Percentiles rank a stretch among this genome's conserved stretches.
Conservation (phyloP, 2,113 vertebrate species). For the Plotosus lineatus region DNA sequence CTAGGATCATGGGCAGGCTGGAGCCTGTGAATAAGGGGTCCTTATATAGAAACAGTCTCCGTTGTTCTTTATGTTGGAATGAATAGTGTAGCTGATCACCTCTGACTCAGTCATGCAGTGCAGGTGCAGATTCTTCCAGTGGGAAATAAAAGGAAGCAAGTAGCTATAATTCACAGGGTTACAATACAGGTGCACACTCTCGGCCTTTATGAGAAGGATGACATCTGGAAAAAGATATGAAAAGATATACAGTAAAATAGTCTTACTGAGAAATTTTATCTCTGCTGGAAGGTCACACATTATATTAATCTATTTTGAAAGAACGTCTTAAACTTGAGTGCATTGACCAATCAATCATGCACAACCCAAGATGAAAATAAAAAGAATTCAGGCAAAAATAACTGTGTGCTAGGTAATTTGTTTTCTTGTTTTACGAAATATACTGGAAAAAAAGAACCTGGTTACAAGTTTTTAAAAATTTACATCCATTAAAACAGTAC, state of each 20-base stretch:
- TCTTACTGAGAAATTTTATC: neutral
- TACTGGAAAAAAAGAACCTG: neutral
- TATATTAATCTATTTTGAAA: too few relatives aligned
- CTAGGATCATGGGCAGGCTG: too few relatives aligned
- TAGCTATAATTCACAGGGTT: slow-evolving; percentile 92
- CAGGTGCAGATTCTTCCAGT: slow-evolving; percentile 94
- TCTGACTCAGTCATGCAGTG: slow-evolving; percentile 93
- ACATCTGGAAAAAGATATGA: slow-evolving; percentile 77
- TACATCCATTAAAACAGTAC: neutral
- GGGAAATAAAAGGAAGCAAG: slow-evolving; percentile 86
- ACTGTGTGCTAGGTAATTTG: neutral
- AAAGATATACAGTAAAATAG: slow-evolving; percentile 7
- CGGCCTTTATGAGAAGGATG: slow-evolving; percentile 88
- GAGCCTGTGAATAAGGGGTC: neutral
- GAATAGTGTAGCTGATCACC: slow-evolving; percentile 68
- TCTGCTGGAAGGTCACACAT: neutral
- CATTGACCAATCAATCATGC: neutral
- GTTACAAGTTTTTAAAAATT: neutral
- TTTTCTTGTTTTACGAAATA: slow-evolving; percentile 12
- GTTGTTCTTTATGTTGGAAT: neutral
- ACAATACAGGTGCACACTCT: slow-evolving; percentile 94
- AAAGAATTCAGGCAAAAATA: neutral
- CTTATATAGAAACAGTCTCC: neutral
- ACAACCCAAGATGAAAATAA: neutral
- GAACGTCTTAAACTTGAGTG: neutral